Conservation (phyloP, 2,888 invertebrate species). For the Hemithea aestivaria region DNA sequence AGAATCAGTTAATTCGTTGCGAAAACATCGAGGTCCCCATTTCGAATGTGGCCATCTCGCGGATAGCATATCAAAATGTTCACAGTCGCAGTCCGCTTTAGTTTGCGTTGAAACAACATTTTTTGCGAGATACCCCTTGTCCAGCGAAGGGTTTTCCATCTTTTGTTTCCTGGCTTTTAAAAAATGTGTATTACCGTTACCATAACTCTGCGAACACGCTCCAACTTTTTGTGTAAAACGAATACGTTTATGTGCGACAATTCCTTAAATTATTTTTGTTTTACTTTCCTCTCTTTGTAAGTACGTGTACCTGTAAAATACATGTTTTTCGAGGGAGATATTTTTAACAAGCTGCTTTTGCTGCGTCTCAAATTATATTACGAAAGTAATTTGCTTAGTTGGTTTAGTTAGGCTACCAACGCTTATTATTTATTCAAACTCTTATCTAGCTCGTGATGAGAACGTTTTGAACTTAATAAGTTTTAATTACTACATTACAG, state of each 20-base stretch:
- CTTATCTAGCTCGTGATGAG: too few species aligned
- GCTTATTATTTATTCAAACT: too few species aligned
- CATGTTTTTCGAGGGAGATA: background rate
- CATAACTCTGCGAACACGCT: background rate
- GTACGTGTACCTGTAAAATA: constrained; percentile 5
- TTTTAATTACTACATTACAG: too few species aligned
- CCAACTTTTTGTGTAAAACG: constrained; percentile 11
- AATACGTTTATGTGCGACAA: constrained; percentile 11
- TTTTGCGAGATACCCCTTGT: background rate
- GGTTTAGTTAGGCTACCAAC: too few species aligned
- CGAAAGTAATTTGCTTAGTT: too few species aligned
- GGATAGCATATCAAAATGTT: constrained; percentile 28
- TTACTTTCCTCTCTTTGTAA: constrained; percentile 4
- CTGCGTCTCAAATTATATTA: too few species aligned
- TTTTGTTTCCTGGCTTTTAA: constrained; percentile 3
- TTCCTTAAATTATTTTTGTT: constrained; percentile 14
- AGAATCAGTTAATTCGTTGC: constrained; percentile 30
- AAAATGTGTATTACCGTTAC: background rate
- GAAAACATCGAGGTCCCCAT: constrained; percentile 25
- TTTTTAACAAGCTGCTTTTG: too few species aligned
- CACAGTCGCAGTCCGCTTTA: constrained; percentile 14
- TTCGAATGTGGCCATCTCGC: constrained; percentile 20
- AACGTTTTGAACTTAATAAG: too few species aligned
- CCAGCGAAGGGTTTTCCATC: constrained; percentile 4
- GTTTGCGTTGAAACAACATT: constrained; percentile 16